Percentiles rank a stretch among this genome's conserved stretches.
Conservation (phyloP, 2,888 invertebrate genomes). For the Diabrotica balteata region DNA sequence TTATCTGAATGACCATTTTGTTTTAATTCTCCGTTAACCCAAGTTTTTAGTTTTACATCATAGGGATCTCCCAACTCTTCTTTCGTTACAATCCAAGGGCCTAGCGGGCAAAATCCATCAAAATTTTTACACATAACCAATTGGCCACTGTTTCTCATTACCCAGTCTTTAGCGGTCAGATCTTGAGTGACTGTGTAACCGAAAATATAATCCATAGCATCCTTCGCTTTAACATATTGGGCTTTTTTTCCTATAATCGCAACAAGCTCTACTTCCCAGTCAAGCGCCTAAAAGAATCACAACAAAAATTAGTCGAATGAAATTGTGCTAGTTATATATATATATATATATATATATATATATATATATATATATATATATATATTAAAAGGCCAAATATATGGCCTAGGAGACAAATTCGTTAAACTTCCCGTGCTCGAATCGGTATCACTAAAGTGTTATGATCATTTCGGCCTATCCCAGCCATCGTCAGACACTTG, state of each 20-base stretch:
- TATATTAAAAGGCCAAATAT: too few species aligned
- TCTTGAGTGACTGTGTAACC: constrained; percentile 87
- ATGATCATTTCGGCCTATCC: too few species aligned
- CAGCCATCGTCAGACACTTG: too few species aligned
- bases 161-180: constrained; percentile 85
- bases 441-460: too few species aligned
- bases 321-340: too few species aligned
- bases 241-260: constrained; percentile 81
- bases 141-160: constrained; percentile 79
- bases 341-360: too few species aligned
- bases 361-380: too few species aligned
- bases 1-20: constrained; percentile 80
- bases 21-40: constrained; percentile 76
- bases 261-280: constrained; percentile 86
- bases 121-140: constrained; percentile 71
- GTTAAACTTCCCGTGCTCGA: too few species aligned
- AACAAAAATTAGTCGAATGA: too few species aligned
- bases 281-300: constrained; percentile 68
- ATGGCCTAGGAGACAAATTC: too few species aligned
- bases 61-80: constrained; percentile 76
- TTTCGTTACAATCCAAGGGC: constrained; percentile 79
- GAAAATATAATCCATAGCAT: constrained; percentile 77
- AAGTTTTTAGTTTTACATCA: constrained; percentile 71
- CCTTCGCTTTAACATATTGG: constrained; percentile 67
- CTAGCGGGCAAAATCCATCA: constrained; percentile 87